A percentile compares a stretch with the other conserved stretches of the same genome.
These are phyloP conservation scores for Thinocorus orbignyianus DNA, from an alignment of 2,113 vertebrate species.

Conservation along the genomic window DNA sequence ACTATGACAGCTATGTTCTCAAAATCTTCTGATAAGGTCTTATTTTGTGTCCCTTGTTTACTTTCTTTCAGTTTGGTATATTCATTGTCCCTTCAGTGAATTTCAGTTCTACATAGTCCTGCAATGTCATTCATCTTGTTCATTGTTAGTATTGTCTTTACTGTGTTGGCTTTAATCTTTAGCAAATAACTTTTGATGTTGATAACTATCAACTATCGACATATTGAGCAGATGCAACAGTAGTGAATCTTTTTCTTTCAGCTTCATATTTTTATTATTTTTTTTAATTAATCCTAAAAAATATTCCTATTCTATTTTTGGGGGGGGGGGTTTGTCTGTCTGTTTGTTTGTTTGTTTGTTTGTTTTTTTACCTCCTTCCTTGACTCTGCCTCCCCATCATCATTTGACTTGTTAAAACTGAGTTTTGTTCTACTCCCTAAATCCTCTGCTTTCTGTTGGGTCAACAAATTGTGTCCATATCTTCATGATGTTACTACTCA, in stretches of 20 bases:
- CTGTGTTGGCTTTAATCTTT: not conserved
- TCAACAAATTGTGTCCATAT: not conserved
- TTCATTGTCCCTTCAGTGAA: not conserved
- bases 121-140: not conserved
- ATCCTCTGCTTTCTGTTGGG: not conserved
- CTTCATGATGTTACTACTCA: not conserved
- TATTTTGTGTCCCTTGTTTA: not conserved
- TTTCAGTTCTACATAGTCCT: not conserved
- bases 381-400: not conserved
- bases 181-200: not conserved
- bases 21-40: not conserved
- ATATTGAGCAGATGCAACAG: not conserved
- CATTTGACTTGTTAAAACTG: not conserved
- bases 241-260: not conserved
- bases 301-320: not conserved
- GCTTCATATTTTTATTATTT: not conserved
- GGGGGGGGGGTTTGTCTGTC: no score
- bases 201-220: not conserved
- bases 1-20: not conserved
- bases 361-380: not conserved
- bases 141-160: not conserved
- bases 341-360: no score
- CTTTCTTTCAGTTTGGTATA: not conserved
- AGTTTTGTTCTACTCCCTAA: not conserved
- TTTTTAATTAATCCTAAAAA: not conserved